phyloP scores from a whole-genome alignment of 2,888 invertebrate genomes.

The Platerodrilus igneus region DNA sequence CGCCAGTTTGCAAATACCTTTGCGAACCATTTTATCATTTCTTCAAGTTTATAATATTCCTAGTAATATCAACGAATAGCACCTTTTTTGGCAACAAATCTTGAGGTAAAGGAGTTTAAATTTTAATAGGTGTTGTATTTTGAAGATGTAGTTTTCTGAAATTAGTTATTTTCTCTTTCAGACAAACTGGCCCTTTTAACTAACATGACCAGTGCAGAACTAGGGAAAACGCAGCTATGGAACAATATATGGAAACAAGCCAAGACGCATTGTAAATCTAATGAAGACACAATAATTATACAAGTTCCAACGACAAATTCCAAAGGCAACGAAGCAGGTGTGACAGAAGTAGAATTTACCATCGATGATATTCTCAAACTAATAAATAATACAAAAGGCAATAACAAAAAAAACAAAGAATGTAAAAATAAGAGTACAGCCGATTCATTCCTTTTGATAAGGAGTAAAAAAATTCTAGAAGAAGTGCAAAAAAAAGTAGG shows the following conservation, averaged over 20 bases:
- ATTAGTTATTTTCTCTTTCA: constrained; percentile 23
- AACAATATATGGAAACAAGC: constrained; percentile 43
- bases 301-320: constrained; percentile 37
- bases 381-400: constrained; percentile 12
- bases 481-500: constrained; percentile 9
- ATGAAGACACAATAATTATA: constrained; percentile 41
- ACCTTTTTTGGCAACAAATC: too few species aligned
- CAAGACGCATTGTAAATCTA: constrained; percentile 39
- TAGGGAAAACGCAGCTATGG: constrained; percentile 39
- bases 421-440: not conserved
- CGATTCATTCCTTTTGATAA: constrained; percentile 11
- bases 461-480: constrained; percentile 11
- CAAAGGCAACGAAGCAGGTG: constrained; percentile 27
- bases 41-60: too few species aligned
- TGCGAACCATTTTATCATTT: too few species aligned
- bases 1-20: too few species aligned
- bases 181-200: constrained; percentile 41
- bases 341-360: constrained; percentile 38
- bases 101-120: too few species aligned
- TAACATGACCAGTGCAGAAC: constrained; percentile 37
- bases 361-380: constrained; percentile 40
- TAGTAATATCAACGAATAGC: constrained; percentile 1
- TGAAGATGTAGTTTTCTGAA: too few species aligned
- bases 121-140: too few species aligned
- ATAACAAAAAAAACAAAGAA: constrained; percentile 5